phyloP scores from a whole-genome alignment of 1,140 invertebrate species.

The Lepidotrigona ventralis region DNA sequence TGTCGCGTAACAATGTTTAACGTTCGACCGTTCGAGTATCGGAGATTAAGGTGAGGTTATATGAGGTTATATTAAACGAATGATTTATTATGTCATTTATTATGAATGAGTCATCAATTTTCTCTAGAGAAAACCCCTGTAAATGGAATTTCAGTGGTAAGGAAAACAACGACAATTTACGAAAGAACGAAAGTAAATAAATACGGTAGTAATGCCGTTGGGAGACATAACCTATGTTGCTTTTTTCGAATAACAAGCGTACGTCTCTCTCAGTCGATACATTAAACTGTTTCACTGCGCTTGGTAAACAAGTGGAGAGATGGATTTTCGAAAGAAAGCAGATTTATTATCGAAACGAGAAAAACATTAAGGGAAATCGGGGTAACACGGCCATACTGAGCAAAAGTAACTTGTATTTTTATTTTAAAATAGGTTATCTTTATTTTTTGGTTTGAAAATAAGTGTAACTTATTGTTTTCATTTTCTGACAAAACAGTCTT shows the following conservation, averaged over 20 bases:
- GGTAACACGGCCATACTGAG: no score
- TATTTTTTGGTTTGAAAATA: no score
- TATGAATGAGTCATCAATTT: not conserved
- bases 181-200: not conserved
- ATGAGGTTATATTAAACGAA: no score
- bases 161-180: not conserved
- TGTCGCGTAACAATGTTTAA: not conserved
- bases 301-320: not conserved
- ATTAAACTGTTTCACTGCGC: not conserved
- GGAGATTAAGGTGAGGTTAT: not conserved
- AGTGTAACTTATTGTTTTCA: no score
- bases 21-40: not conserved
- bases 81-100: no score
- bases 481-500: no score
- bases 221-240: not conserved
- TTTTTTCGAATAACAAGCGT: not conserved
- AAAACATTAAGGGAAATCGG: no score
- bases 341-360: not conserved
- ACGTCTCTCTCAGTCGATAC: not conserved
- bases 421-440: no score
- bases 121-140: not conserved
- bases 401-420: no score
- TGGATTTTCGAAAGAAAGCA: not conserved
- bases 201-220: not conserved
- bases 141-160: not conserved